Base-by-base conservation (phyloP, 2,113 vertebrate genomes). In the Odontophorus gujanensis region DNA sequence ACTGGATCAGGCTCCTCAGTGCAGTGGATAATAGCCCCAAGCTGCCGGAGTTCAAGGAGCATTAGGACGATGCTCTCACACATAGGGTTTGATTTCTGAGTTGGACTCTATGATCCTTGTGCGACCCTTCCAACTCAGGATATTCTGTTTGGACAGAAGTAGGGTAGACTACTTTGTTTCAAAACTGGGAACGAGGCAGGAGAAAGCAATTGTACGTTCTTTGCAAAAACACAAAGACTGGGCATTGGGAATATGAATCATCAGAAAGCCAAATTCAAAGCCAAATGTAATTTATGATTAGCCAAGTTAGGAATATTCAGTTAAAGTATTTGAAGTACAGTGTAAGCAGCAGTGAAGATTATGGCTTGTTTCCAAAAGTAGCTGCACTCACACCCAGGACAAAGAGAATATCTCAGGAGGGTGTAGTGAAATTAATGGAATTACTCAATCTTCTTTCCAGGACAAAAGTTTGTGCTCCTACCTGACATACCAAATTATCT, bases 401-500 rank as follows among this genome's bases (percentile, higher is more conserved):
- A 1, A 40, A 26, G 65, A 83, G 0, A 0, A 80, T 90, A 38
- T 38, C 93, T 92, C 95, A 81, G 65, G 69, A 88, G 92, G 32
- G 28, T 28, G 22, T 63, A 85, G 68, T 59, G 59, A 55, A 92
- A 93, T 96, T 95, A 95, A 95, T 78, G 65, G 80, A 95, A 93
- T 93, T 87, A 92, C 73, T 86, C 83, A 76, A 94, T 92, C 63
- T 92, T 69, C 57, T 93, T 43, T 87, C 17, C 51, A 94, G 93
- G 90, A 90, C 92, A 96, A 51, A 95, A 96, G 76, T 94, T 95
- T 94, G 76, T 93, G 68, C 68, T 92, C 47, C 82, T 96, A 51
- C 76, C 73, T 74, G 61, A 94, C 28, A 40, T 75, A 88, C 25
- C 43, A 83, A 95, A 95, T 95, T 88, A 96, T 81, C 87, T 77